A percentile compares a stretch with the other conserved stretches of the same genome.
These are phyloP conservation scores for Sciurus carolinensis DNA, from an alignment of 2,797 vertebrate genomes.

Conservation along the genomic window DNA sequence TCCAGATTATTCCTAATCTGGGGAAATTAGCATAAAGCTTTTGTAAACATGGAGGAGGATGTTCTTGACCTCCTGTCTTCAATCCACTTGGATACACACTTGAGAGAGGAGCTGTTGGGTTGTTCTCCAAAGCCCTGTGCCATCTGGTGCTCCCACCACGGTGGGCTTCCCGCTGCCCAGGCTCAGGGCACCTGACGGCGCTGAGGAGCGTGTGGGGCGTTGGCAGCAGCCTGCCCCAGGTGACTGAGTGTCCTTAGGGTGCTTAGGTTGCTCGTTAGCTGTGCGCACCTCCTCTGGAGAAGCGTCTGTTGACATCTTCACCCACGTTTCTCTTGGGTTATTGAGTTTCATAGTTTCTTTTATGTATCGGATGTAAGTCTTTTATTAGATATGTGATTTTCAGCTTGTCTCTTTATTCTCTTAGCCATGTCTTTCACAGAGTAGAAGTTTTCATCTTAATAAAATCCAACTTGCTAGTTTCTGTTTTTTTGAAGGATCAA, in stretches of 20 bases:
- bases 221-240: rapidly evolving
- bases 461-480: not conserved
- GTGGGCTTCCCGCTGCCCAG: no score
- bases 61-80: no score
- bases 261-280: not conserved
- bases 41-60: not conserved
- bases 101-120: no score
- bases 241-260: no score
- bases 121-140: rapidly evolving
- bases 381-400: not conserved
- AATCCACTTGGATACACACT: not conserved
- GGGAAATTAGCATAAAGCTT: not conserved
- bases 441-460: not conserved
- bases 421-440: not conserved
- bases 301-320: rapidly evolving
- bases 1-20: not conserved
- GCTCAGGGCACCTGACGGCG: not conserved
- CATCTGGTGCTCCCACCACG: not conserved
- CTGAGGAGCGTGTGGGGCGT: no score
- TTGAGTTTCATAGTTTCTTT: not conserved
- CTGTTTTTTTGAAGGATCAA: not conserved
- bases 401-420: not conserved
- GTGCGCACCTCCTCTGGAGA: rapidly evolving
- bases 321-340: not conserved
- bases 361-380: not conserved